Base-by-base conservation (phyloP, 1,140 invertebrate genomes). In the Tribolium madens region DNA sequence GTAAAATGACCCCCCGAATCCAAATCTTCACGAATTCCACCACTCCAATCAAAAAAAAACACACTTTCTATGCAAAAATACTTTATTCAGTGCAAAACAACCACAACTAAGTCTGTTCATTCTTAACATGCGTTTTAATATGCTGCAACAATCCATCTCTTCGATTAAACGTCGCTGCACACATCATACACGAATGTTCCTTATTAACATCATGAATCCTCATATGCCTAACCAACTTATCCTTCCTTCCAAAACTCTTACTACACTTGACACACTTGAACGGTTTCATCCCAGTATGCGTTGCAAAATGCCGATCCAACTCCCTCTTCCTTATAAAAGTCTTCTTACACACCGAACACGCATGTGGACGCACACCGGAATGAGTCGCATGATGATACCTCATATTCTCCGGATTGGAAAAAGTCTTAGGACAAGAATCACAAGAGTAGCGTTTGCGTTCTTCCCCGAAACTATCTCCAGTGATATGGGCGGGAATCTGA, bases 221-320 rank as follows among this genome's bases (percentile, higher is more conserved):
- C 81, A 90, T 88, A 84, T 92, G 91, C 13, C 91, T 87, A 13
- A 91, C 88, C 73, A 92, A 83, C 83, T 92, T 92, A 79, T 92
- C 91, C 77, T 91, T 91, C 12, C 89, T 87, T 18, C 88, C 90
- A 80, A 92, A 92, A 72, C 89, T 88, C 79, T 91, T 91, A 71
- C 89, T 87, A 84, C 91, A 92, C 64, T 88, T 87, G 60, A 84
- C 87, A 82, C 91, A 92, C 31, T 88, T 87, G 78, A 91, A 91
- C 3, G 90, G 87, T 71, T 89, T 89, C 83, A 89, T 86, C 1
- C 88, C 90, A 64, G 90, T 88, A 82, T 92, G 91, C 0, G 91
- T 86, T 3, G 87, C 86, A 5, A 87, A 85, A 85, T 92, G 91
- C 0, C 90, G 86, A 76, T 91, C 90, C 13, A 92, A 80, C 83